Evolutionary conservation across 2,113 vertebrate species (phyloP).

Genomic region (Amphiprion percula): DNA sequence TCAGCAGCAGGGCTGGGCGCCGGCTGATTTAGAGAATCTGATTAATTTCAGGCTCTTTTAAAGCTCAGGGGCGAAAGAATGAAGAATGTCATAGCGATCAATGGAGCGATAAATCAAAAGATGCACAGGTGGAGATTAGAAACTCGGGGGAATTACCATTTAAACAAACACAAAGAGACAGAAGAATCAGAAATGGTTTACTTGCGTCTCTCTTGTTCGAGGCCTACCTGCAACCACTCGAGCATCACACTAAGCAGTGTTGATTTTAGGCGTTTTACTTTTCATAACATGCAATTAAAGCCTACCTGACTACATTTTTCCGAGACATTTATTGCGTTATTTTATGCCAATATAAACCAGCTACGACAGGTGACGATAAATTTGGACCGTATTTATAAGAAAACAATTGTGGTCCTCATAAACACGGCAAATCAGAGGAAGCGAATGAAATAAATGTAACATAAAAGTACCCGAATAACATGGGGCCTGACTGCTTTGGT

Average conservation of each 20-base stretch:
- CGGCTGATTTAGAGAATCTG: slow-evolving; percentile 19
- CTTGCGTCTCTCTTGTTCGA: background rate
- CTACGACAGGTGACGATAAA: slow-evolving; percentile 21
- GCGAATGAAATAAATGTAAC: slow-evolving; percentile 45
- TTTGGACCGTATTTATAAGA: slow-evolving; percentile 8
- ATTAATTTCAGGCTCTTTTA: slow-evolving; percentile 38
- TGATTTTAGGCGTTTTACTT: background rate
- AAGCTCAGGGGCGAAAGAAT: slow-evolving; percentile 1
- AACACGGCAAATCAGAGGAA: slow-evolving; percentile 36
- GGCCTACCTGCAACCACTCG: background rate
- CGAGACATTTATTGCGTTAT: slow-evolving; percentile 1
- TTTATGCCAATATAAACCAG: slow-evolving; percentile 16
- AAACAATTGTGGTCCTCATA: slow-evolving; percentile 20
- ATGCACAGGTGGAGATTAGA: background rate
- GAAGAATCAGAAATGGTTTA: background rate
- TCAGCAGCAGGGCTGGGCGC: slow-evolving; percentile 44
- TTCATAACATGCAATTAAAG: slow-evolving; percentile 17
- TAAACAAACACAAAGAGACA: background rate
- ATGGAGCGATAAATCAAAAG: background rate
- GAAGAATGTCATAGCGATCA: background rate
- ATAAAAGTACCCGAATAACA: slow-evolving; percentile 41
- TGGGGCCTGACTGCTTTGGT: slow-evolving; percentile 2
- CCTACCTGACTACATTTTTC: background rate
- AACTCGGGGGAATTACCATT: background rate
- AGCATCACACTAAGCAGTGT: background rate